Evolutionary conservation across 2,113 vertebrate species (phyloP), one percentile per base, ranked within the genome.

Genomic region (Archilochus colubris): DNA sequence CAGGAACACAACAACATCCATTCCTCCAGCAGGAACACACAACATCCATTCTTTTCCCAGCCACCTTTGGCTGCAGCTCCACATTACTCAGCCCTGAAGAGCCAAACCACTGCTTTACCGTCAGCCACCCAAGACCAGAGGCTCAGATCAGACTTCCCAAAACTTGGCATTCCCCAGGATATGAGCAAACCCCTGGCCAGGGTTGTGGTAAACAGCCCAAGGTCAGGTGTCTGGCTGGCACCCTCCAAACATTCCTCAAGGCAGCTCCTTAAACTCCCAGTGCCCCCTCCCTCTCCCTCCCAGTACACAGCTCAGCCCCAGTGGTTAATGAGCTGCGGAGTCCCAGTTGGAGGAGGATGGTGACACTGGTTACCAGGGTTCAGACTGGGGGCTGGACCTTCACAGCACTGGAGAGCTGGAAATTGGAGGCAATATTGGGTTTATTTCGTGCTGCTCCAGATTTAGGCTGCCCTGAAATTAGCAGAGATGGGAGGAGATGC

Each of bases 161-260:
- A 84, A 44, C 23, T 44, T 21, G 5, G 5, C 1, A 0, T 38
- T 64, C 27, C 33, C 46, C 43, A 7, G 59, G 53, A 63, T 2
- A 25, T 0, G 1, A 68, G 59, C 55, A 21, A 43, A 54, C 12
- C 14, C 21, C 2, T 0, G 5, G 55, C 8, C 24, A 21, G 4
- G 1, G 40, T 8, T 31, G 28, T 8, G 36, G 48, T 12, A 25
- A 62, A 43, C 44, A 17, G 67, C n/a, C 18, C 19, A 1, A n/a
- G 61, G 61, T 36, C 75, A 75, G 24, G 18, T 8, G 12, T 31
- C 76, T 28, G 46, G 18, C 64, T 40, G 7, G 19, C 17, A 36
- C 5, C 1, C 6, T 23, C 16, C 2, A 0, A 0, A 0, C 27
- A 3, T 74, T 83, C 86, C 81, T 8, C 69, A 28, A 3, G 53